Evolutionary conservation across 2,888 invertebrate genomes (phyloP), one percentile per base, ranked within the genome.

Genomic region (Apoda limacodes): DNA sequence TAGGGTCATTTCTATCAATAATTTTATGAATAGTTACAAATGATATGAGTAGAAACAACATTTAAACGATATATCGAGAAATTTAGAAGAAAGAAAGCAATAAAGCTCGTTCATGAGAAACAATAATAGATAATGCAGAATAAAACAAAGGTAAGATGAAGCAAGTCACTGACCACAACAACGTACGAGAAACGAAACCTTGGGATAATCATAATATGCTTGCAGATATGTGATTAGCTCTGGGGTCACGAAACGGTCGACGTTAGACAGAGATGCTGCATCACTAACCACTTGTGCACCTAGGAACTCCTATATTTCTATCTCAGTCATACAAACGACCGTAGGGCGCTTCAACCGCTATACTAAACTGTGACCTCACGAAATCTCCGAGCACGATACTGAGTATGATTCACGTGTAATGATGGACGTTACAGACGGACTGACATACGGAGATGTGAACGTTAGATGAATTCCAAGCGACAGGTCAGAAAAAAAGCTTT

Each of bases 311-410:
- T 39, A 60, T 65, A 52, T 41, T 40, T 37, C 51, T 40, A 37
- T 68, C 65, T 55, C 56, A 47, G 39, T 67, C 65, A 37, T 39
- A 49, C 62, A 52, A 60, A 74, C 67, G 70, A 70, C 74, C 72
- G 67, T 68, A 69, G 76, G 72, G 72, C 76, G 67, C 70, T 65
- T 64, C 67, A 66, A 74, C 78, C 78, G 78, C 76, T 76, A 78
- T 68, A 75, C 63, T 75, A 76, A 75, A 75, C 78, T 78, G 72
- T 76, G 76, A 78, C 78, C 78, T 76, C 76, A 76, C 78, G 76
- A 78, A 78, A 78, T 75, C 67, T 72, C 67, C 64, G 45, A 51
- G 69, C 72, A 71, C 72, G 72, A 68, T 72, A 68, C 64, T 46
- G 56, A 49, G 56, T 64, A 63, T 75, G 76, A 75, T 70, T 76